phyloP scores from a whole-genome alignment of 2,888 invertebrate species.

The Parelbella ahira region DNA sequence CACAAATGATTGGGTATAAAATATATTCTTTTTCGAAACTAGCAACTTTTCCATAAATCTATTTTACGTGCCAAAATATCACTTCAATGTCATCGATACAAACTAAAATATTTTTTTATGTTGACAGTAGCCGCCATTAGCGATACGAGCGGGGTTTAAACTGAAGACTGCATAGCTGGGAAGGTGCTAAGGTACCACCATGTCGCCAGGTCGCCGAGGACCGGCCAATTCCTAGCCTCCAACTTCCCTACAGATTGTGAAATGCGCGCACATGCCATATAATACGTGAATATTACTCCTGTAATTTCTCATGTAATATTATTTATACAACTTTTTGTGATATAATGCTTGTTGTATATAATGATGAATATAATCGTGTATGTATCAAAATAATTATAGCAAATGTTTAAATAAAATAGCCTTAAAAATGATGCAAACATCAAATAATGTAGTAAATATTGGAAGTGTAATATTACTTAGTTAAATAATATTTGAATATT shows the following conservation, averaged over 20 bases:
- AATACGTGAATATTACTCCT: conserved; percentile 36
- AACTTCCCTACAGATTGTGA: conserved; percentile 43
- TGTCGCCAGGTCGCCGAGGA: conserved; percentile 24
- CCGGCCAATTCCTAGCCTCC: conserved; percentile 34
- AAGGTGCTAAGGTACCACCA: conserved; percentile 30
- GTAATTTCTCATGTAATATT: conserved; percentile 28
- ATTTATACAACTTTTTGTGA: conserved; percentile 3
- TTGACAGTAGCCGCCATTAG: conserved; percentile 74
- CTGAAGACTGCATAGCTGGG: conserved; percentile 54
- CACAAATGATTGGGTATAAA: too few species aligned
- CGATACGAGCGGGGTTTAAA: conserved; percentile 54
- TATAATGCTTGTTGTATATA: too few species aligned
- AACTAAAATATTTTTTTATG: conserved; percentile 10
- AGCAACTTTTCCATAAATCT: too few species aligned
- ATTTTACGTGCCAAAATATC: too few species aligned
- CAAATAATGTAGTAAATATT: conserved; percentile 4
- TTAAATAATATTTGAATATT: conserved; percentile 27
- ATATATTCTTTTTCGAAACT: too few species aligned
- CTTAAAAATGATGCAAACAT: background rate
- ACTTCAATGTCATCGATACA: too few species aligned
- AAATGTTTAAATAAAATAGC: background rate
- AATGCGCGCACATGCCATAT: conserved; percentile 36
- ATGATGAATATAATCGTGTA: too few species aligned
- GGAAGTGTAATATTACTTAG: conserved; percentile 4
- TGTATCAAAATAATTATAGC: too few species aligned